A percentile compares a stretch with the other conserved stretches of the same genome.
These are phyloP conservation scores for Semicossyphus pulcher DNA, from an alignment of 2,113 vertebrate species.

Conservation along the genomic window DNA sequence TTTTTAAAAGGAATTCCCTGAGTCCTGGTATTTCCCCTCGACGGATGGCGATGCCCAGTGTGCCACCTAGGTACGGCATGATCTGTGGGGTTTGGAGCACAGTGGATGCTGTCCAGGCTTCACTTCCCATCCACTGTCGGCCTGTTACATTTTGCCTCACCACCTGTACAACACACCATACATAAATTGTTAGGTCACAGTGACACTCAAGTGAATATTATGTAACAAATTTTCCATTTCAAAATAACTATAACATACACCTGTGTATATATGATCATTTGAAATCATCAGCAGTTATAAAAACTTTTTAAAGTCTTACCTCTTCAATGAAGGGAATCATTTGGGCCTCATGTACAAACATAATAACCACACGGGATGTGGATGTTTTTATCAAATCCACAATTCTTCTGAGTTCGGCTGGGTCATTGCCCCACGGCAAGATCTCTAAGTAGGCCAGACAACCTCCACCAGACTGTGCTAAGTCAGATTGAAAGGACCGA, in stretches of 20 bases:
- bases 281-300: too few relatives aligned
- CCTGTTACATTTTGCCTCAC: conserved; percentile 71
- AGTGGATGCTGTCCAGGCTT: conserved; percentile 75
- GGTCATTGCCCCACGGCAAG: conserved; percentile 53
- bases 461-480: conserved; percentile 32
- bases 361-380: conserved; percentile 29
- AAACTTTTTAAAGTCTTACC: too few relatives aligned
- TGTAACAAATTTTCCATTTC: too few relatives aligned
- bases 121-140: conserved; percentile 81
- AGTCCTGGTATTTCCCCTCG: conserved; percentile 77
- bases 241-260: too few relatives aligned
- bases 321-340: conserved; percentile 56
- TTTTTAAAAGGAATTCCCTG: conserved; percentile 64
- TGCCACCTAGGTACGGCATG: conserved; percentile 75
- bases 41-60: conserved; percentile 80
- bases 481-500: conserved; percentile 35
- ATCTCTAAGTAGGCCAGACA: conserved; percentile 62
- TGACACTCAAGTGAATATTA: too few relatives aligned
- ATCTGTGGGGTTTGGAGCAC: conserved; percentile 56
- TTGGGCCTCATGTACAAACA: conserved; percentile 59
- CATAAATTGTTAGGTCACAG: too few relatives aligned
- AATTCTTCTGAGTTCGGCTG: conserved; percentile 48
- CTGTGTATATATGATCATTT: too few relatives aligned
- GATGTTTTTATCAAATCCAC: conserved; percentile 48
- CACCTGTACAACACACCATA: neutral